Percentiles rank a stretch among this genome's conserved stretches.
phyloP scores from a whole-genome alignment of 1,140 invertebrate genomes.

The Drosophila nigromelanica region DNA sequence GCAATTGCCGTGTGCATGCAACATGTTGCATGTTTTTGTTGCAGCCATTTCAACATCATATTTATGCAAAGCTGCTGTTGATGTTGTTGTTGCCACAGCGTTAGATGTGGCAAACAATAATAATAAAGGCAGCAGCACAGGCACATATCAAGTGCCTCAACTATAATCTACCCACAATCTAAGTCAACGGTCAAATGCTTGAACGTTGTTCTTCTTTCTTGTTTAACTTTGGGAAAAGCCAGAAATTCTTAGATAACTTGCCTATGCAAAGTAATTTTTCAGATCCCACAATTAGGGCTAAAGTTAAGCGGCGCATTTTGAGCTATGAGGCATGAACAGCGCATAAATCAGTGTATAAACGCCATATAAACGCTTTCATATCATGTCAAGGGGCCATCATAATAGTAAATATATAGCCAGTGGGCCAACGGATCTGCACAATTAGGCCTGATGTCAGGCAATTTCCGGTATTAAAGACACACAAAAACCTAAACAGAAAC shows the following conservation, averaged over 20 bases:
- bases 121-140: conserved; percentile 24
- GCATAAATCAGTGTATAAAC: conserved; percentile 12
- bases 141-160: conserved; percentile 1
- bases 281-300: conserved; percentile 59
- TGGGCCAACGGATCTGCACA: conserved; percentile 47
- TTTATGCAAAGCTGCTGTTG: conserved; percentile 51
- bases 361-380: conserved; percentile 18
- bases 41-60: conserved; percentile 52
- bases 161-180: conserved; percentile 25
- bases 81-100: conserved; percentile 36
- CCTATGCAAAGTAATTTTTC: conserved; percentile 33
- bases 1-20: conserved; percentile 63
- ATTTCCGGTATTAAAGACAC: conserved; percentile 39
- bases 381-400: conserved; percentile 34
- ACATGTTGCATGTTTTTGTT: conserved; percentile 75
- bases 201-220: conserved; percentile 7
- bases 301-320: conserved; percentile 36
- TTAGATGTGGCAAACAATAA: conserved; percentile 67
- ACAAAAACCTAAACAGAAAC: conserved; percentile 6
- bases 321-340: neutral
- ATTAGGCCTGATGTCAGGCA: conserved; percentile 36
- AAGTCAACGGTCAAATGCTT: conserved; percentile 58
- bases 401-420: conserved; percentile 2
- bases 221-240: conserved; percentile 55
- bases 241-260: conserved; percentile 58